A percentile compares a stretch with the other conserved stretches of the same genome.
Conservation (phyloP, 2,797 vertebrate species). For the Synanceia verrucosa region DNA sequence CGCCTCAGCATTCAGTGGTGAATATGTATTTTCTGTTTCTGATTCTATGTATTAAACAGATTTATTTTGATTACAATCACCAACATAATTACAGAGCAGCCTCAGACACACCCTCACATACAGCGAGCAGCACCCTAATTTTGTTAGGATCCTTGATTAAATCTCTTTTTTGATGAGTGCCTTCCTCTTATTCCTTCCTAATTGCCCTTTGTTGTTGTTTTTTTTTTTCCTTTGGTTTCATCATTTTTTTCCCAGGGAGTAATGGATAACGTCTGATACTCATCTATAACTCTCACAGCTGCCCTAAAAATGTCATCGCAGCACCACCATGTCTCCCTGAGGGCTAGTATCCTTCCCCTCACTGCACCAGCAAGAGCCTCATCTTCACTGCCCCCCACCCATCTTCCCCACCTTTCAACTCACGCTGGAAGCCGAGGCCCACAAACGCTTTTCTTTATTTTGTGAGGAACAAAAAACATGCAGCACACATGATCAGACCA, state of each 20-base stretch:
- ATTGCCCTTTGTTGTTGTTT: constrained; percentile 48
- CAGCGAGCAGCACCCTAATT: neutral
- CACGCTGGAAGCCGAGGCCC: constrained; percentile 52
- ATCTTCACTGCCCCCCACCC: constrained; percentile 33
- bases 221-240: constrained; percentile 9
- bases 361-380: constrained; percentile 53
- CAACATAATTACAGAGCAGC: constrained; percentile 1
- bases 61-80: constrained; percentile 22
- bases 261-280: constrained; percentile 80
- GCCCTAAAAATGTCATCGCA: constrained; percentile 84
- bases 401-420: constrained; percentile 62
- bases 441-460: constrained; percentile 16
- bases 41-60: constrained; percentile 20
- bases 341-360: constrained; percentile 62
- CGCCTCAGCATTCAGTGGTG: neutral
- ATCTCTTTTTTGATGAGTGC: constrained; percentile 5
- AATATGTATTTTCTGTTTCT: constrained; percentile 2
- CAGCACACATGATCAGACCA: constrained; percentile 51
- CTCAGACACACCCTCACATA: neutral
- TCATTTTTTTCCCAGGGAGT: constrained; percentile 53
- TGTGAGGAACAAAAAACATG: neutral
- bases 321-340: constrained; percentile 68
- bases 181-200: constrained; percentile 18
- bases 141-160: constrained; percentile 41
- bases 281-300: constrained; percentile 81